Base-by-base conservation (phyloP, 2,113 vertebrate species). In the Sander vitreus region DNA sequence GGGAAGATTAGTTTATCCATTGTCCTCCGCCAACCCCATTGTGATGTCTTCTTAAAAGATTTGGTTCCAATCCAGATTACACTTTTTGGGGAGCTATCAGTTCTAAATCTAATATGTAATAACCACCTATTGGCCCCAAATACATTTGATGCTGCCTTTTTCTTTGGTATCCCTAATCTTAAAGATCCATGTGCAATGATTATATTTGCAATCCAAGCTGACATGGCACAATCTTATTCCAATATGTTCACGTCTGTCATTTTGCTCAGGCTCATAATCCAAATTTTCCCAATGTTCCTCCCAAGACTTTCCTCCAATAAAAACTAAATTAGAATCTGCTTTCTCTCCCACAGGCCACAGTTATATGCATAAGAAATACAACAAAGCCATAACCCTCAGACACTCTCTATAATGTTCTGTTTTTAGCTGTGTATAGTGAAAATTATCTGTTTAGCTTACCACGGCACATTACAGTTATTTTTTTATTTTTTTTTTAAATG, bases 401-500 rank as follows among this genome's bases (percentile, higher is more conserved):
- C 63, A 18, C 58, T 14, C n/a, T 60, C 23, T 58, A 7, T 83
- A 74, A 78, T 70, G n/a, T 65, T 76, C 70, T 76, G 55, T 69
- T 81, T 82, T 85, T 80, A 82, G 85, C 36, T 6, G 48, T 3
- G 21, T 36, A 39, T 50, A 62, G 43, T 60, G 62, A 78, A 89
- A 84, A 84, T 76, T 0, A 80, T 66, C 68, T 33, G 65, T 82
- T 79, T 12, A 65, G 57, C 53, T 36, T 71, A 83, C 85, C 64
- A 21, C 57, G 2, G 30, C 51, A 14, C 16, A 48, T 72, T 55
- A 51, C 81, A 39, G 78, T 6, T 27, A 75, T 33, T 39, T 43
- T 43, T 11, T 3, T 3, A n/a, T 21, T 13, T 47, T 14, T 60
- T 70, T 51, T 58, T 19, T 58, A 75, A 59, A 73, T 73, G 53